Evolutionary conservation across 2,113 vertebrate genomes (phyloP).

Genomic region (Microcebus tavaratra): DNA sequence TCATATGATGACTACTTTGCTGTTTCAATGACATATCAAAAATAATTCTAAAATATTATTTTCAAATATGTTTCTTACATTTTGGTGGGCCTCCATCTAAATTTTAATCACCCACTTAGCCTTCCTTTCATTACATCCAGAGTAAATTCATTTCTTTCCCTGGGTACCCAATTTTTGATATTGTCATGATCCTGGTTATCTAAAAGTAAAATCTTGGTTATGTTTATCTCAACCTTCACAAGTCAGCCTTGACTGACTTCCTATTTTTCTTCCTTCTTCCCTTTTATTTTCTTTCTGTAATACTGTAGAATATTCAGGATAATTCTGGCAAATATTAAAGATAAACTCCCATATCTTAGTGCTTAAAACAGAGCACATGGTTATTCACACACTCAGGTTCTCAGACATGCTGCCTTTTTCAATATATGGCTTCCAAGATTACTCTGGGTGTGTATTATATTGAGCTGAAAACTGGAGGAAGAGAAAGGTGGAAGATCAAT

Average conservation of each 20-base stretch:
- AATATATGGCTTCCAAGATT: neutral
- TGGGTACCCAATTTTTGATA: neutral
- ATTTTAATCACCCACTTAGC: neutral
- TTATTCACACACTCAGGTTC: neutral
- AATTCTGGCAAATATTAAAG: neutral
- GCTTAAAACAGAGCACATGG: neutral
- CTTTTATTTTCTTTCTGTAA: neutral
- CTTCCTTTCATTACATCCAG: neutral
- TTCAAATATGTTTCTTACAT: neutral
- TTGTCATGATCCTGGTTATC: neutral
- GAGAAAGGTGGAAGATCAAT: rapidly evolving
- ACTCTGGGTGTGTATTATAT: neutral
- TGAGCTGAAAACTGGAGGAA: neutral
- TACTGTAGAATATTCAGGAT: neutral
- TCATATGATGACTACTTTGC: neutral
- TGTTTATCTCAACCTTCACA: neutral
- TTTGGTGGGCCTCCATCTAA: neutral
- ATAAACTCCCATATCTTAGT: neutral
- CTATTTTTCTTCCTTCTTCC: neutral
- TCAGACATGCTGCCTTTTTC: neutral
- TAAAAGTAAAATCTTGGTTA: neutral
- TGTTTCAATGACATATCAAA: neutral
- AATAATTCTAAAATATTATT: neutral
- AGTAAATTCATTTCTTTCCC: neutral
- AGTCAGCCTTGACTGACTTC: neutral